Conservation (phyloP, 2,888 invertebrate species). For the Seira sanloemensis region DNA sequence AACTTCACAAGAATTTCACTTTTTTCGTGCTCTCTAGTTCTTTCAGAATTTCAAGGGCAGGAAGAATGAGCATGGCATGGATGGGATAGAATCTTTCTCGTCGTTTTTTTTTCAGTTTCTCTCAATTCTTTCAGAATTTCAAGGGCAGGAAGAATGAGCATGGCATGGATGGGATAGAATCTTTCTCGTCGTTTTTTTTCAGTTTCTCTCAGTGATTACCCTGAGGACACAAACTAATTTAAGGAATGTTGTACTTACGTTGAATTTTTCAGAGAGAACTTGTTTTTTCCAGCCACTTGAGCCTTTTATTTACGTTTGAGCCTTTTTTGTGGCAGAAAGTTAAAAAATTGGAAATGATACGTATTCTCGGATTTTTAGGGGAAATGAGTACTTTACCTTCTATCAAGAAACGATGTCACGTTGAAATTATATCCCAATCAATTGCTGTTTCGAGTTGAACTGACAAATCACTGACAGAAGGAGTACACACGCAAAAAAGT, state of each 20-base stretch:
- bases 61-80: not conserved
- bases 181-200: not conserved
- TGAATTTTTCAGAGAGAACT: not conserved
- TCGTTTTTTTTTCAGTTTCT: not conserved
- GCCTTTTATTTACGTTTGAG: not conserved
- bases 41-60: not conserved
- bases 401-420: not conserved
- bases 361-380: too few relatives aligned
- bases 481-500: not conserved
- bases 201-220: not conserved
- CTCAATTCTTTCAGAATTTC: not conserved
- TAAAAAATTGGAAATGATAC: too few relatives aligned
- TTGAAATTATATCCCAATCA: not conserved
- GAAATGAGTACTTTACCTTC: not conserved
- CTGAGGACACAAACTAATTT: not conserved
- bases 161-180: too few relatives aligned
- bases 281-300: not conserved
- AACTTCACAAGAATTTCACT: not conserved
- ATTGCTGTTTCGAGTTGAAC: not conserved
- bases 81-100: not conserved
- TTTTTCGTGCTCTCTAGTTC: too few relatives aligned
- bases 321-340: too few relatives aligned
- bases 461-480: not conserved
- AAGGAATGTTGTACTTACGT: too few relatives aligned
- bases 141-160: not conserved